Evolutionary conservation across 2,888 invertebrate species (phyloP).

Genomic region (Punctoribates punctum): DNA sequence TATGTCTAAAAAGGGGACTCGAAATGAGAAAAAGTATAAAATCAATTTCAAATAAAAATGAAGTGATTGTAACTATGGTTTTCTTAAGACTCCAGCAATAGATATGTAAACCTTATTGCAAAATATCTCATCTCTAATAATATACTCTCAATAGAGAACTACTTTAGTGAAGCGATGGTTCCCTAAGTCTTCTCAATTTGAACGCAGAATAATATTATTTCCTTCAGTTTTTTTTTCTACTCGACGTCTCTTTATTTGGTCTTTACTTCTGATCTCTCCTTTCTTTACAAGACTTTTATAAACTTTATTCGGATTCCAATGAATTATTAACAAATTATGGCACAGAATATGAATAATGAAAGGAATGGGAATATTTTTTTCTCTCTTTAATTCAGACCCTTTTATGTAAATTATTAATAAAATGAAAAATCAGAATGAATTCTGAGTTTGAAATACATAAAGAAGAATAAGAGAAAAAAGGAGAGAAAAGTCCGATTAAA

Average conservation of each 20-base stretch:
- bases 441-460: background rate
- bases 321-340: slow-evolving; percentile 5
- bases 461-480: background rate
- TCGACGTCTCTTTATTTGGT: too few relatives aligned
- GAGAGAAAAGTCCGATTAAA: background rate
- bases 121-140: slow-evolving; percentile 4
- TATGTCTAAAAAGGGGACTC: background rate
- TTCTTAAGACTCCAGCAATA: background rate
- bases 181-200: background rate
- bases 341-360: slow-evolving; percentile 18
- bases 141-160: background rate
- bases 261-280: too few relatives aligned
- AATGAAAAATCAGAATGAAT: background rate
- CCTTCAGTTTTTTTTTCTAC: too few relatives aligned
- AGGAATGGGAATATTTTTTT: background rate
- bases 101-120: background rate
- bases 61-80: slow-evolving; percentile 1
- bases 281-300: background rate
- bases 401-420: slow-evolving; percentile 12
- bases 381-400: background rate
- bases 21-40: slow-evolving; percentile 27
- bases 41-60: slow-evolving; percentile 5
- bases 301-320: background rate
- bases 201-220: background rate
- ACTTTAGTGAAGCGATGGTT: too few relatives aligned